These are phyloP conservation scores for Ethmia dodecea DNA, from an alignment of 2,888 invertebrate genomes.

Conservation along the genomic window DNA sequence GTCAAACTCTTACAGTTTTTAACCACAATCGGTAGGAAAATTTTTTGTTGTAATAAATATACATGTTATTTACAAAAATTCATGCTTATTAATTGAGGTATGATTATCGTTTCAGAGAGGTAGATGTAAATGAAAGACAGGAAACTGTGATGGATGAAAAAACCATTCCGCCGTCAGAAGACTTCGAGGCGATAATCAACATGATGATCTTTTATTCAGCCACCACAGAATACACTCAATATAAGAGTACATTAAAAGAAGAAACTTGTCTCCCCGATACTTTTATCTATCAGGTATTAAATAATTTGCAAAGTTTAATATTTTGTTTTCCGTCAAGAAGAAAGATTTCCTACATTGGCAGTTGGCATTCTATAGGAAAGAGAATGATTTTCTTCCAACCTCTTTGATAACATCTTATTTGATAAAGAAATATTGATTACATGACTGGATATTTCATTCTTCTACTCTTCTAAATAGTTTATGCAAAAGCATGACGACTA, in stretches of 20 bases:
- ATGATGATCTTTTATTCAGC: slow-evolving; percentile 71
- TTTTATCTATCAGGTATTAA: slow-evolving; percentile 67
- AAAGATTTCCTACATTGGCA: no score
- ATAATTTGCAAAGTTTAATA: neutral
- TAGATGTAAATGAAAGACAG: slow-evolving; percentile 44
- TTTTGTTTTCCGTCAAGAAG: no score
- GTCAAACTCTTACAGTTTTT: slow-evolving; percentile 58
- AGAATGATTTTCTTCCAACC: no score
- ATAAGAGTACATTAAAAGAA: slow-evolving; percentile 52
- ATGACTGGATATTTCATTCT: no score
- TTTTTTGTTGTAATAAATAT: no score
- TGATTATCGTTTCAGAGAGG: slow-evolving; percentile 32
- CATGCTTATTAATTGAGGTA: no score
- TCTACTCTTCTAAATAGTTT: no score
- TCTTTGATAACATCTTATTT: no score
- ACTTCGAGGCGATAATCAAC: slow-evolving; percentile 33
- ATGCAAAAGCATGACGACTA: no score
- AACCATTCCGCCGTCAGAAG: slow-evolving; percentile 27
- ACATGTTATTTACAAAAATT: no score
- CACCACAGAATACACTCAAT: slow-evolving; percentile 71
- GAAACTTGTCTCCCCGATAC: slow-evolving; percentile 70
- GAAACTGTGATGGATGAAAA: slow-evolving; percentile 46
- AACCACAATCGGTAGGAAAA: slow-evolving; percentile 49
- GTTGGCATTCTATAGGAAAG: no score
- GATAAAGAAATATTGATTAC: no score